Conservation (phyloP, 1,140 invertebrate species). For the Drosophila kohkoa region DNA sequence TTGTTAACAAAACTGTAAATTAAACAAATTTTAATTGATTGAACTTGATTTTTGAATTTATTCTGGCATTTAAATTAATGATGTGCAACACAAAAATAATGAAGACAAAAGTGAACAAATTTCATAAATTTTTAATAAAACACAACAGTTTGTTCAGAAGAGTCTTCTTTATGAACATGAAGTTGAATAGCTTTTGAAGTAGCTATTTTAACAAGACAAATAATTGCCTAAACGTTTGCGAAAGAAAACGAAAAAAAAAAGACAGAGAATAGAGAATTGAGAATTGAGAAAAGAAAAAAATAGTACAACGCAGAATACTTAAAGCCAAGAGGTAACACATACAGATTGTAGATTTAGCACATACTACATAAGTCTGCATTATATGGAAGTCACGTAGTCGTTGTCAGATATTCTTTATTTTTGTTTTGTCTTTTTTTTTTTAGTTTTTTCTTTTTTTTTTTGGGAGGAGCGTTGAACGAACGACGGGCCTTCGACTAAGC, state of each 20-base stretch:
- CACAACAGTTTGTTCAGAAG: too few species aligned
- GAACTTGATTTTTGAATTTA: too few species aligned
- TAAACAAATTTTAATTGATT: too few species aligned
- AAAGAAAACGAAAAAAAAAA: neutral
- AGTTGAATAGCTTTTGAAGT: neutral
- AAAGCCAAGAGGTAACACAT: neutral
- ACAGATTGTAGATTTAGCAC: neutral
- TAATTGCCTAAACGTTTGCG: neutral
- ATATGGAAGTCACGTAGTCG: conserved; percentile 33
- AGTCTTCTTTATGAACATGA: too few species aligned
- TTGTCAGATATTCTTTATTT: conserved; percentile 21
- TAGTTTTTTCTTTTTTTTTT: conserved; percentile 1
- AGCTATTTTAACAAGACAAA: neutral
- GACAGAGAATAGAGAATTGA: neutral
- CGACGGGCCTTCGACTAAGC: conserved; percentile 21
- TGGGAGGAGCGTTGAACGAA: conserved; percentile 10
- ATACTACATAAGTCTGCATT: neutral
- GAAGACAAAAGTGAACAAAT: too few species aligned
- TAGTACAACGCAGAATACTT: neutral
- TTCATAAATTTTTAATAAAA: too few species aligned
- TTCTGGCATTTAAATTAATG: too few species aligned
- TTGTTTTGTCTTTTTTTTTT: neutral
- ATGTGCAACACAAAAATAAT: too few species aligned
- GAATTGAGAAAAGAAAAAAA: neutral
- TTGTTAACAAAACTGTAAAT: too few species aligned